Evolutionary conservation across 2,888 invertebrate species (phyloP).

Genomic region (Microplitis manilae): DNA sequence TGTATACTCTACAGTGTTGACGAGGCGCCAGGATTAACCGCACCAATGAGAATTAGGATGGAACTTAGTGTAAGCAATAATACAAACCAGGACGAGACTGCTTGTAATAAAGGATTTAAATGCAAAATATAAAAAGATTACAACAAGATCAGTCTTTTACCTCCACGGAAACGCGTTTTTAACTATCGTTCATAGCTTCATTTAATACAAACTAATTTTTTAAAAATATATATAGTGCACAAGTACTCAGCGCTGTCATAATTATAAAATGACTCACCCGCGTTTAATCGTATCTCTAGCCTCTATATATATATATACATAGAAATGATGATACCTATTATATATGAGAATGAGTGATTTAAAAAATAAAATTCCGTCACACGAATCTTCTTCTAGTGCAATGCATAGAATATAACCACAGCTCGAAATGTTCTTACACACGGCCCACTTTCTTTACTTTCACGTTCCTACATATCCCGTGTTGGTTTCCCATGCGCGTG

Average conservation of each 20-base stretch:
- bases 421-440: conserved; percentile 39
- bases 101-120: neutral
- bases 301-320: too few relatives aligned
- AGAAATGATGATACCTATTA: neutral
- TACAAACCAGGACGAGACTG: neutral
- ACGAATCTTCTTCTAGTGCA: conserved; percentile 5
- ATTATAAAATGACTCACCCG: too few relatives aligned
- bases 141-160: too few relatives aligned
- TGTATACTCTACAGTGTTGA: conserved; percentile 18
- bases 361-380: neutral
- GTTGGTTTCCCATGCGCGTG: conserved; percentile 51
- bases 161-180: too few relatives aligned
- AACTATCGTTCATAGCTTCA: too few relatives aligned
- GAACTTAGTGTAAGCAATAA: conserved; percentile 1
- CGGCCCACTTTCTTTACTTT: conserved; percentile 68
- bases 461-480: conserved; percentile 54
- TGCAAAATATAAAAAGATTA: neutral
- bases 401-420: neutral
- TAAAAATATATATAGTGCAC: too few relatives aligned
- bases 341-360: neutral
- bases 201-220: too few relatives aligned
- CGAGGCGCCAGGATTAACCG: conserved; percentile 29
- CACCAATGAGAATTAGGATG: conserved; percentile 21
- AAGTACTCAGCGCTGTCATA: too few relatives aligned
- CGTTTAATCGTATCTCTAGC: too few relatives aligned